Conservation (phyloP, 2,888 invertebrate species). For the Heteromyza rotundicornis region DNA sequence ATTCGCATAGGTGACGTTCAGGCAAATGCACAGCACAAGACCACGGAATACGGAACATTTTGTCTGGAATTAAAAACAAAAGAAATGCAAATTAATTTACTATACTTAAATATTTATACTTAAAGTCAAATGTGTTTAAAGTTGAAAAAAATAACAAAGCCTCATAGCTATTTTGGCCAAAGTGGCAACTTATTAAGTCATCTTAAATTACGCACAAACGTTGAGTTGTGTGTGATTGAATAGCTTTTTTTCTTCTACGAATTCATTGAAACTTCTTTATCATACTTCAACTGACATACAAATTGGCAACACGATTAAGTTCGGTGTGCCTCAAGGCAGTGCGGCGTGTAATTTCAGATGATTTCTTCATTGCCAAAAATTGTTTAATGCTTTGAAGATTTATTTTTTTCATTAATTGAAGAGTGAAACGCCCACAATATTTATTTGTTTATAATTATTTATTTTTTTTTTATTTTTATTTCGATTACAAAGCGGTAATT, state of each 20-base stretch:
- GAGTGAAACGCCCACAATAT: too few species aligned
- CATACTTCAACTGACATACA: too few species aligned
- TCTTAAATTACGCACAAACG: neutral
- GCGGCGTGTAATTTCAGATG: neutral
- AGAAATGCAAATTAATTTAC: constrained; percentile 3
- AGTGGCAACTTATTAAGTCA: constrained; percentile 2
- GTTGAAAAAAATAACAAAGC: too few species aligned
- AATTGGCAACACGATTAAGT: neutral
- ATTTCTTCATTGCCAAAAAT: constrained; percentile 1
- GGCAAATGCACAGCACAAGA: constrained; percentile 61
- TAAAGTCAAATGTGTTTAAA: too few species aligned
- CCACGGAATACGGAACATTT: constrained; percentile 63
- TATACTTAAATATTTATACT: too few species aligned
- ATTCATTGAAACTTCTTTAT: neutral
- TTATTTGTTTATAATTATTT: too few species aligned
- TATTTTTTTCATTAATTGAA: too few species aligned
- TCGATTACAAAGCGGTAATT: too few species aligned
- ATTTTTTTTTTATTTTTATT: too few species aligned
- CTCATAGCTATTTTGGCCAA: neutral
- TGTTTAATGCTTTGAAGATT: neutral
- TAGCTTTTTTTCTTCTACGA: too few species aligned
- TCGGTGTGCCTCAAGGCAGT: neutral
- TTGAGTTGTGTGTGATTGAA: too few species aligned
- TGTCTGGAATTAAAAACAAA: constrained; percentile 50
- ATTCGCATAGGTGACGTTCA: constrained; percentile 62